Evolutionary conservation across 2,113 vertebrate genomes (phyloP).

Genomic region (Lepisosteus oculatus): DNA sequence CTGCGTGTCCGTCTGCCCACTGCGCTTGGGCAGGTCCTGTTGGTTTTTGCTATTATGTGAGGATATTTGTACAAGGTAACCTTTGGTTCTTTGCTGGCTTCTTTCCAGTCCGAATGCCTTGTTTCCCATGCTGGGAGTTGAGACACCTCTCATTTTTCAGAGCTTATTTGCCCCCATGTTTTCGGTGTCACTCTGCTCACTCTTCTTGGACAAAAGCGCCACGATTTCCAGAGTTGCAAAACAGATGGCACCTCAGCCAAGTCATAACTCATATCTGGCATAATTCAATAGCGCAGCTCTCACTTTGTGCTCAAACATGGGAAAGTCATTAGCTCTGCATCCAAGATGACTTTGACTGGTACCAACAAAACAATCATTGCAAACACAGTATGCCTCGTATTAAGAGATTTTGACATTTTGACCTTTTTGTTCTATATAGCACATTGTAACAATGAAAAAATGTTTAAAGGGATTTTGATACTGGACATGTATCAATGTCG

Average conservation of each 20-base stretch:
- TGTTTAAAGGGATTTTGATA: too few relatives aligned
- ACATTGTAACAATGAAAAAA: too few relatives aligned
- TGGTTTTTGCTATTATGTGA: slow-evolving; percentile 30
- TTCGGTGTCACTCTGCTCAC: neutral
- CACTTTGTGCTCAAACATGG: too few relatives aligned
- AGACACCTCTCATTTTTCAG: neutral
- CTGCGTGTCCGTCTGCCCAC: slow-evolving; percentile 37
- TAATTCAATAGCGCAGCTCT: too few relatives aligned
- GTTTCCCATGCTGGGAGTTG: slow-evolving; percentile 33
- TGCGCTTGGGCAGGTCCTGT: slow-evolving; percentile 35
- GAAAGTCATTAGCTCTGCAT: too few relatives aligned
- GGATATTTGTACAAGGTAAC: slow-evolving; percentile 33
- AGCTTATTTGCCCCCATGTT: neutral
- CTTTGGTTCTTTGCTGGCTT: slow-evolving; percentile 20
- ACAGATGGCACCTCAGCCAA: slow-evolving; percentile 25
- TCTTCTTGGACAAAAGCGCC: neutral
- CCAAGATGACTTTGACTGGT: too few relatives aligned
- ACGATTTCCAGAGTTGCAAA: neutral
- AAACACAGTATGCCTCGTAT: too few relatives aligned
- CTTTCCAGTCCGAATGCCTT: slow-evolving; percentile 15
- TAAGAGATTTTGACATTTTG: too few relatives aligned
- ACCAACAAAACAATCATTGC: too few relatives aligned
- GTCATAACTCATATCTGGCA: slow-evolving; percentile 37
- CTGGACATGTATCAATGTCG: too few relatives aligned
- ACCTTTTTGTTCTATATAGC: too few relatives aligned